Conservation (phyloP, 1,140 invertebrate genomes). For the Diachasma alloeum region DNA sequence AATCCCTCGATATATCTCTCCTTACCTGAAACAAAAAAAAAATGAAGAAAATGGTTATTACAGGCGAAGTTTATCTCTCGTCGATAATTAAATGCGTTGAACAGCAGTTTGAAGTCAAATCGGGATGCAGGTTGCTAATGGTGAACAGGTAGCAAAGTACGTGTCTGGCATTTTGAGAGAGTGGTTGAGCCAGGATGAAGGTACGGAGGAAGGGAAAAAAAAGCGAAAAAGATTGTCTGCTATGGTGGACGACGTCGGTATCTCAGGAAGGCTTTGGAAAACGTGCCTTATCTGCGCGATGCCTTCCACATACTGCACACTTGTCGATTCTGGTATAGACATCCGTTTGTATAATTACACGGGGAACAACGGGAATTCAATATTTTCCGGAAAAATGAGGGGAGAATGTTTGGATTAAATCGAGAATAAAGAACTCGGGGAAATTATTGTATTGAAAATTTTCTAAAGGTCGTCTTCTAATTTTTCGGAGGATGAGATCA, state of each 20-base stretch:
- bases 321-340: neutral
- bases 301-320: slow-evolving; percentile 1
- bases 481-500: too few relatives aligned
- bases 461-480: too few relatives aligned
- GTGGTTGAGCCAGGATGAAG: neutral
- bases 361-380: neutral
- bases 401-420: too few relatives aligned
- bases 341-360: neutral
- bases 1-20: neutral
- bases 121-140: neutral
- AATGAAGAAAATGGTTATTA: slow-evolving; percentile 23
- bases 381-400: neutral
- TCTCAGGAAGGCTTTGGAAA: neutral
- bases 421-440: too few relatives aligned
- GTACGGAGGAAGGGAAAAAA: neutral
- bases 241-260: neutral
- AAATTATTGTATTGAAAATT: too few relatives aligned
- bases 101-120: neutral
- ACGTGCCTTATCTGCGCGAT: slow-evolving; percentile 29
- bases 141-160: slow-evolving; percentile 18
- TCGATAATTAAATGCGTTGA: slow-evolving; percentile 23
- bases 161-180: slow-evolving; percentile 18
- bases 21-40: slow-evolving; percentile 39
- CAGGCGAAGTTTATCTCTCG: slow-evolving; percentile 12
- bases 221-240: neutral